A percentile compares a stretch with the other conserved stretches of the same genome.
Conservation (phyloP, 2,113 vertebrate genomes). For the Anas platyrhynchos region DNA sequence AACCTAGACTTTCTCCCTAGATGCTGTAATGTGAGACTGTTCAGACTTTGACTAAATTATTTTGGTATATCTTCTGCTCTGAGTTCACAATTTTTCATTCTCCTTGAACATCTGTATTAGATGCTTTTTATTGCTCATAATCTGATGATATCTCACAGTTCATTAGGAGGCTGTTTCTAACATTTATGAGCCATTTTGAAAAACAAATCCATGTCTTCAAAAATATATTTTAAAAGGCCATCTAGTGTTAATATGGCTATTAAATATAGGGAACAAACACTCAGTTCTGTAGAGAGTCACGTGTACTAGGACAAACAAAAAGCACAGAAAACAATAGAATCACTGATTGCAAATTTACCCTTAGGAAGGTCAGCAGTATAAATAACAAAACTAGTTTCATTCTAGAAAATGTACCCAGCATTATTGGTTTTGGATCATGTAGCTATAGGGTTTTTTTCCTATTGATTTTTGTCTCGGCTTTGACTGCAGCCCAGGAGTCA, state of each 20-base stretch:
- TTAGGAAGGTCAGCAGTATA: constrained; percentile 43
- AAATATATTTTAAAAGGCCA: background rate
- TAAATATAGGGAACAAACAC: background rate
- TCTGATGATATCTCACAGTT: background rate
- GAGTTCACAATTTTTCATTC: background rate
- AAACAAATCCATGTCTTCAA: background rate
- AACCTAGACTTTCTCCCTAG: background rate
- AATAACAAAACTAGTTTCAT: constrained; percentile 49
- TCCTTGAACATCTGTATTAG: background rate
- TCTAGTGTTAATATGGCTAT: background rate
- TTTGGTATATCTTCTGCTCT: background rate
- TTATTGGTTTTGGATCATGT: constrained; percentile 67
- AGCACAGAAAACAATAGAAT: constrained; percentile 3
- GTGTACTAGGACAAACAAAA: constrained; percentile 20
- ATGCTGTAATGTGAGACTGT: background rate
- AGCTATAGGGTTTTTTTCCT: constrained; percentile 62
- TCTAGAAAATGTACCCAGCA: constrained; percentile 66
- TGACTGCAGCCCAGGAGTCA: background rate
- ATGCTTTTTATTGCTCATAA: background rate
- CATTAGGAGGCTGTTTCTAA: background rate
- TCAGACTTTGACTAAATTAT: background rate
- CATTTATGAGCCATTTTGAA: background rate
- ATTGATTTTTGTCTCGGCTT: constrained; percentile 59
- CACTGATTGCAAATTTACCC: constrained; percentile 40
- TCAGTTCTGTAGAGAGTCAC: background rate